These are phyloP conservation scores for Desmodus rotundus DNA, from an alignment of 2,113 vertebrate genomes.

Conservation along the genomic window DNA sequence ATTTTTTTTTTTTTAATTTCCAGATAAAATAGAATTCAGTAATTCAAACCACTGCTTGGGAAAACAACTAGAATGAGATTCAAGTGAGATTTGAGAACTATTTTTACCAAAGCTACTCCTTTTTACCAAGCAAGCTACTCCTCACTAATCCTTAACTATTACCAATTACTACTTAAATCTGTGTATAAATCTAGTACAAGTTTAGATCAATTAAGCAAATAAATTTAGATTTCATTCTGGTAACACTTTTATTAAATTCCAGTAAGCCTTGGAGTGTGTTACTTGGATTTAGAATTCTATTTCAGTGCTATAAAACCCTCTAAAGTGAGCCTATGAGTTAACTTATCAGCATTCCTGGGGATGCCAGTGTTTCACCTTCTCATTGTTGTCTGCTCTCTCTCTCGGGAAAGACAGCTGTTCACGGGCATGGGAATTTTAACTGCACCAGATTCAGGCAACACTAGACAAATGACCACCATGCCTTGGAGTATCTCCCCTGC, in stretches of 20 bases:
- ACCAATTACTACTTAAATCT: not conserved
- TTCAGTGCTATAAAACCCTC: not conserved
- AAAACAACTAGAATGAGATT: not conserved
- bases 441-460: not conserved
- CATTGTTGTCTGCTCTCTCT: not conserved
- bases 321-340: not conserved
- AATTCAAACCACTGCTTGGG: not conserved
- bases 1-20: not conserved
- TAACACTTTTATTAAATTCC: not conserved
- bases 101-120: not conserved
- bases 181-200: not conserved
- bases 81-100: not conserved
- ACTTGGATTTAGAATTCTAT: not conserved
- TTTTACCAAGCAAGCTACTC: not conserved
- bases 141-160: not conserved
- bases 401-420: not conserved
- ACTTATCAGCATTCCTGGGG: not conserved
- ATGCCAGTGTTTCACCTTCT: not conserved
- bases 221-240: constrained; percentile 32
- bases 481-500: not conserved
- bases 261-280: not conserved
- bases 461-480: not conserved
- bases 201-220: not conserved
- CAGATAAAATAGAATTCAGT: not conserved
- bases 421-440: not conserved